Base-by-base conservation (phyloP, 2,888 invertebrate genomes). In the Dichetophora obliterata region DNA sequence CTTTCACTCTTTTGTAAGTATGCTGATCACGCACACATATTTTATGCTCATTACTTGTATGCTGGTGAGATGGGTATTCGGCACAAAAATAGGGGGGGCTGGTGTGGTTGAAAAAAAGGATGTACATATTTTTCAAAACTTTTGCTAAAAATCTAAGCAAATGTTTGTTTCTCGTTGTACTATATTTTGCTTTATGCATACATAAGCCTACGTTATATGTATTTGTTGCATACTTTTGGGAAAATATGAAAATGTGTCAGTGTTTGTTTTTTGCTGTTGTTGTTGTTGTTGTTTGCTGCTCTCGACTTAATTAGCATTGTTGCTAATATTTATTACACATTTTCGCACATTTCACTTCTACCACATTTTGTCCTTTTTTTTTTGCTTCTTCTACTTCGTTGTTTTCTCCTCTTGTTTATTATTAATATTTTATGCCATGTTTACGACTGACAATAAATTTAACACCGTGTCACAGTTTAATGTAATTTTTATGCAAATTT, bases 21-120 rank as follows among this genome's bases (percentile, higher is more conserved):
- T 66, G 66, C 66, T 37, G n/a, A 66, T 5, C 66, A 66, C 66
- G 66, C 34, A 66, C 66, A 66, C 66, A 66, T 37, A 66, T 66
- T 66, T 59, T 22, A 27, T 59, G 59, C 59, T 59, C 59, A 59
- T 59, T 59, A 59, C 24, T 59, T 27, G 59, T 22, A 27, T 5
- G 59, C 24, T 59, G 22, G 24, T n/a, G n/a, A n/a, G n/a, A n/a
- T n/a, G n/a, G n/a, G n/a, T n/a, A n/a, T n/a, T n/a, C n/a, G n/a
- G n/a, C n/a, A n/a, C n/a, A n/a, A 8, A 14, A 14, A 8, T 5
- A 27, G 16, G 27, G 24, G 24, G 27, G 24, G 11, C 9, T 16
- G 27, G 59, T 1, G 27, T 3, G 57, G 24, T 11, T n/a, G n/a
- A n/a, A n/a, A n/a, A n/a, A n/a, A n/a, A n/a, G 22, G 5, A 9